Base-by-base conservation (phyloP, 2,113 vertebrate species). In the Peromyscus maniculatus region DNA sequence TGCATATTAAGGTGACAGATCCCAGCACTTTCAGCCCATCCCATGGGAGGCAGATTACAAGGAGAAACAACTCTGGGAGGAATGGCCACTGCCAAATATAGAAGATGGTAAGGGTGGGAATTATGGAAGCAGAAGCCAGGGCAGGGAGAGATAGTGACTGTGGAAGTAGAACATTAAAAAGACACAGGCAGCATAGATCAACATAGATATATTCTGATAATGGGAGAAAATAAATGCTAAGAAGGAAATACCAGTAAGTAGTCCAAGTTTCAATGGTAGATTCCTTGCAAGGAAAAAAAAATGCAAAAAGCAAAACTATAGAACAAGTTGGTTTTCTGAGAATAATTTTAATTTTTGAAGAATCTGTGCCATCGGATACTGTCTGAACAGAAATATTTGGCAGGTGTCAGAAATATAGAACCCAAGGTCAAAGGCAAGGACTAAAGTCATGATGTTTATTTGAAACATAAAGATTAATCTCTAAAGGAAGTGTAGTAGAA, bases 311-410 rank as follows among this genome's bases (percentile, higher is more conserved):
- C 26, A 92, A 77, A 87, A 62, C 1, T 33, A 59, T 26, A 52
- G 57, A 71, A n/a, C 59, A 57, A 8, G 5, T 77, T 91, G 9
- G 7, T n/a, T 91, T 90, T 36, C 15, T 74, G 95, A 17, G 6
- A 46, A 49, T 90, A 39, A 87, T 13, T 93, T 46, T 90, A 36
- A 78, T 46, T 59, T 93, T 52, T 88, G 26, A 86, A 52, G 95
- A 93, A 8, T 67, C 1, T 16, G 36, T 46, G 3, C 52, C 77
- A 86, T 52, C 91, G 36, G 39, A 28, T 86, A 31, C 79, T 64
- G 9, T 33, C 15, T 84, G 36, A 87, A 21, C 15, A 91, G 46
- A 91, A 95, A 72, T 74, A 80, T 62, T 43, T 93, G 26, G 21
- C 49, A 72, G 72, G 49, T 66, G 86, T 91, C 83, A 82, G 13